Percentiles rank a stretch among this genome's conserved stretches.
Conservation (phyloP, 2,888 invertebrate genomes). For the Caenorhabditis plicata region DNA sequence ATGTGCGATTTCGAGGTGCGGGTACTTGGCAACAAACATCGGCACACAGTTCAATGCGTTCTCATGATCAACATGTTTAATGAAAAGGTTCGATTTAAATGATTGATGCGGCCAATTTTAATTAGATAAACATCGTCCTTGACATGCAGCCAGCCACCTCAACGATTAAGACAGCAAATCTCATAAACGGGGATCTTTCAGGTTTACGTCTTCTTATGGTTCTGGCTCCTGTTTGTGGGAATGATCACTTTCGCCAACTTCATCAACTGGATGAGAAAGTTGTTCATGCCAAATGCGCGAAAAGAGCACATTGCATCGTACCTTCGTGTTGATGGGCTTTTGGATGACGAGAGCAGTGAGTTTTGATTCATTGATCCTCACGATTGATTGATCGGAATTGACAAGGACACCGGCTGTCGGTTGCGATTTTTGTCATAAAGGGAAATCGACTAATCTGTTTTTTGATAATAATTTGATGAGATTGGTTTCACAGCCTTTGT, state of each 20-base stretch:
- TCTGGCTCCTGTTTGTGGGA: constrained; percentile 69
- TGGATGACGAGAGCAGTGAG: constrained; percentile 44
- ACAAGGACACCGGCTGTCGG: constrained; percentile 19
- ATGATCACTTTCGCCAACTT: constrained; percentile 67
- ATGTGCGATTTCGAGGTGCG: constrained; percentile 67
- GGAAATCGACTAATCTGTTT: too few species aligned
- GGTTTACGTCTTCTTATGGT: constrained; percentile 69
- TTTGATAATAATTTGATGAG: too few species aligned
- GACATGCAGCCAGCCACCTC: too few species aligned
- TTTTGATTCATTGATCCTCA: constrained; percentile 5
- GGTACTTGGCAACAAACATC: constrained; percentile 68
- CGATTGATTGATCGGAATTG: constrained; percentile 22
- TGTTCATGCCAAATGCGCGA: constrained; percentile 13
- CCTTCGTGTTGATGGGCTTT: constrained; percentile 52
- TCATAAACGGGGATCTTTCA: too few species aligned
- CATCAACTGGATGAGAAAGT: constrained; percentile 67
- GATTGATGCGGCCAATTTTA: too few species aligned
- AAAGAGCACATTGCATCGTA: constrained; percentile 55
- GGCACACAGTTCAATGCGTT: constrained; percentile 66
- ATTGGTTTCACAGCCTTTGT: too few species aligned
- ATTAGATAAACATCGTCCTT: too few species aligned
- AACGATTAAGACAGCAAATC: too few species aligned
- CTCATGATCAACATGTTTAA: constrained; percentile 65
- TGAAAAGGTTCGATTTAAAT: constrained; percentile 51
- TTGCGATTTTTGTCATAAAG: constrained; percentile 6